phyloP scores from a whole-genome alignment of 2,888 invertebrate species.

The Pyrocoelia pectoralis region DNA sequence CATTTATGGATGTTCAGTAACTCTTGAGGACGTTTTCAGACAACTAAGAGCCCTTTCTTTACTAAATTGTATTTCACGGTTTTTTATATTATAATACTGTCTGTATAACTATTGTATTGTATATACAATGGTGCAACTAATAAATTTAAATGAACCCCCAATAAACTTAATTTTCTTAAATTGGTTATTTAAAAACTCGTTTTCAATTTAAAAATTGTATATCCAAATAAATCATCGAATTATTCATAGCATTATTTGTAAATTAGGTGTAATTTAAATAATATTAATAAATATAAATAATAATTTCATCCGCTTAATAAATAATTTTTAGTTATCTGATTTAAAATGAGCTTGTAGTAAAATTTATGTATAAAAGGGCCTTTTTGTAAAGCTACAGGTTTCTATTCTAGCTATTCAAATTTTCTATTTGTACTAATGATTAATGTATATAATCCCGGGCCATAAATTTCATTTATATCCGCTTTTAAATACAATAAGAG shows the following conservation, averaged over 20 bases:
- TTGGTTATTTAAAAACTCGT: no score
- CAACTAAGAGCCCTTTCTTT: no score
- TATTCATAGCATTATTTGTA: background rate
- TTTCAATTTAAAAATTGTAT: no score
- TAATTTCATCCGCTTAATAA: background rate
- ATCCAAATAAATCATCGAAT: background rate
- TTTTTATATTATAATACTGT: no score
- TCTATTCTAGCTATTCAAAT: background rate
- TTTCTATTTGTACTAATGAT: background rate
- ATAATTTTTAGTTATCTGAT: background rate
- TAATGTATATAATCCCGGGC: background rate
- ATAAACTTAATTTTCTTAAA: no score
- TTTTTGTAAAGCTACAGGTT: background rate
- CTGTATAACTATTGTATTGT: no score
- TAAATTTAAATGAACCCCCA: no score
- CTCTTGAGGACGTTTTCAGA: no score
- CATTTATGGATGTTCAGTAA: no score
- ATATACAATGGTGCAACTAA: no score
- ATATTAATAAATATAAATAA: background rate
- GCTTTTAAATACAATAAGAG: background rate
- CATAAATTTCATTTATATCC: background rate
- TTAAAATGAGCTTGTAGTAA: background rate
- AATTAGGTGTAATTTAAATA: background rate
- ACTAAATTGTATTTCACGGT: no score
- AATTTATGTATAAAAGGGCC: no score